A percentile compares a stretch with the other conserved stretches of the same genome.
Evolutionary conservation across 1,140 invertebrate species (phyloP).

Genomic region (Heterodera schachtii): DNA sequence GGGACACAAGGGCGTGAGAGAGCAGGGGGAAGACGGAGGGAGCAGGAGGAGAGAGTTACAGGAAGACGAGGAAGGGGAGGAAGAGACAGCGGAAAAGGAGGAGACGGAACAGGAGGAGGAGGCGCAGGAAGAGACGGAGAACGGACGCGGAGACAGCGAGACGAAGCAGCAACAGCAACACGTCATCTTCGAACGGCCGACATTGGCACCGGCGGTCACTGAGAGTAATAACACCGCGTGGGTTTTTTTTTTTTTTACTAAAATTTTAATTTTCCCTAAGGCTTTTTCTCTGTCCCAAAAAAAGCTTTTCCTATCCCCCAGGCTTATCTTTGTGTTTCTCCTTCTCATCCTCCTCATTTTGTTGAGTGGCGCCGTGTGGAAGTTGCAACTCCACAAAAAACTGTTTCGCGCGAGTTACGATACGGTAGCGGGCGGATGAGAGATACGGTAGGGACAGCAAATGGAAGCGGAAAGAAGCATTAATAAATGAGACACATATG

Average conservation of each 20-base stretch:
- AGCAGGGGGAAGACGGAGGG: conserved; percentile 14
- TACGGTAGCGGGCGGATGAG: conserved; percentile 57
- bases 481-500: no score
- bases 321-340: conserved; percentile 55
- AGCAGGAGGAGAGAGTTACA: conserved; percentile 42
- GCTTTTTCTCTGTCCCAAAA: neutral
- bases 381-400: conserved; percentile 59
- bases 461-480: neutral
- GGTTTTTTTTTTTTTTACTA: neutral
- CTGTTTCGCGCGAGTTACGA: conserved; percentile 61
- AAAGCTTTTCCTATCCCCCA: neutral
- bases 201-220: conserved; percentile 59
- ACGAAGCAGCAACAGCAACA: conserved; percentile 46
- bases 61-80: conserved; percentile 32
- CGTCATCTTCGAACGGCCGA: conserved; percentile 62
- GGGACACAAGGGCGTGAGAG: conserved; percentile 41
- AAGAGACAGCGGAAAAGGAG: neutral
- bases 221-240: conserved; percentile 53
- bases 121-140: conserved; percentile 15
- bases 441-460: neutral
- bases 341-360: conserved; percentile 62
- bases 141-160: conserved; percentile 4
- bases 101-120: conserved; percentile 37
- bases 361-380: conserved; percentile 60
- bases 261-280: neutral